Base-by-base conservation (phyloP, 2,797 vertebrate genomes). In the Ambastaia sidthimunki region DNA sequence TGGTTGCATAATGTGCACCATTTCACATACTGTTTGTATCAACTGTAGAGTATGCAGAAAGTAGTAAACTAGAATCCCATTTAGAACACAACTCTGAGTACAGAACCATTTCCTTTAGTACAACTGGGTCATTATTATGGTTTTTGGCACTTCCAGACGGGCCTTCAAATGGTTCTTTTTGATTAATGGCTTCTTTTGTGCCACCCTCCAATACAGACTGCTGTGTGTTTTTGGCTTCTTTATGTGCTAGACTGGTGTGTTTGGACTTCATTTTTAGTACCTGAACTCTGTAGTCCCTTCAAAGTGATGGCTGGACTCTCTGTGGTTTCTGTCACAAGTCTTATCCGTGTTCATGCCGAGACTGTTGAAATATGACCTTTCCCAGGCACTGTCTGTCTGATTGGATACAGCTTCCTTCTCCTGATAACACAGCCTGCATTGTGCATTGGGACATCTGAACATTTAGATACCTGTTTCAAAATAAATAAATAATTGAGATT, bases 111-210 rank as follows among this genome's bases (percentile, higher is more conserved):
- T 57, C 16, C 10, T 68, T 21, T 65, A 34, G 13, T 57, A 16
- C 37, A 77, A 59, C 65, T 60, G 55, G 41, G 52, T 70, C 65
- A 48, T 37, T 66, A 70, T 70, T 50, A 21, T 12, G 55, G 41
- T 62, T 70, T 70, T 48, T 70, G 66, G 41, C 75, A 78, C 19
- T 25, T 70, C 66, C 66, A 62, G 75, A 60, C 70, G 55, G 1
- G 68, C n/a, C 55, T 78, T 67, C 55, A 50, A 55, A 60, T 78
- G 41, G 1, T 50, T 78, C 44, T 50, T 60, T 77, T 48, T 78
- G 66, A 78, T 78, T 31, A 70, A 78, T 78, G 55, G 55, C 47
- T 70, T 77, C 41, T 50, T 70, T 70, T 69, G 74, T 68, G 65
- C 34, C 65, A 19, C 52, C 37, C 74, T 57, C 74, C 74, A 76